These are phyloP conservation scores for Eidolon helvum DNA, from an alignment of 2,113 vertebrate species.

Conservation along the genomic window DNA sequence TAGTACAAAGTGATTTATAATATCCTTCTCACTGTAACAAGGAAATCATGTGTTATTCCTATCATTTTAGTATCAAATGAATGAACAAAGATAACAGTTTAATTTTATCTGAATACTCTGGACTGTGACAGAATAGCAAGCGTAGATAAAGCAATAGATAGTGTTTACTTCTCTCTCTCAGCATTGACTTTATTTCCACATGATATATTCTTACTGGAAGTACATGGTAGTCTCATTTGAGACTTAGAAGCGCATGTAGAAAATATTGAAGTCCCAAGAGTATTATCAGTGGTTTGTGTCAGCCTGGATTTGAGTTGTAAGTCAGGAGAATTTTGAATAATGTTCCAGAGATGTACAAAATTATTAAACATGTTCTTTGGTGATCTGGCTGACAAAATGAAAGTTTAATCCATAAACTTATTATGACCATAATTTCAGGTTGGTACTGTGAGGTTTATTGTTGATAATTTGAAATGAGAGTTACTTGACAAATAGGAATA, in stretches of 20 bases:
- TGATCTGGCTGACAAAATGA: not conserved
- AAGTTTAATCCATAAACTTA: not conserved
- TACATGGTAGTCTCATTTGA: not conserved
- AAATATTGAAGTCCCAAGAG: not conserved
- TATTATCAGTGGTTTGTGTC: not conserved
- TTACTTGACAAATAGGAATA: not conserved
- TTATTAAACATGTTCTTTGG: not conserved
- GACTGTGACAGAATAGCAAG: not conserved
- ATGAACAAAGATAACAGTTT: slow-evolving; percentile 2
- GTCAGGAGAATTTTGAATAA: not conserved
- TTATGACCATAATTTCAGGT: not conserved
- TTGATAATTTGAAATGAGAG: slow-evolving; percentile 29
- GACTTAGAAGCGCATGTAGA: not conserved
- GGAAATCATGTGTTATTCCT: not conserved
- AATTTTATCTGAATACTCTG: slow-evolving; percentile 15
- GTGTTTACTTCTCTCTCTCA: not conserved
- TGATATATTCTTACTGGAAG: not conserved
- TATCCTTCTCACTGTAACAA: not conserved
- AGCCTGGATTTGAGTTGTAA: not conserved
- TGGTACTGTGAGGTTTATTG: not conserved
- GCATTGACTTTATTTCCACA: slow-evolving; percentile 6
- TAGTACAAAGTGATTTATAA: not conserved
- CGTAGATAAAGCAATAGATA: not conserved
- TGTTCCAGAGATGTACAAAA: not conserved
- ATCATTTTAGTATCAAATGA: slow-evolving; percentile 2